Base-by-base conservation (phyloP, 2,888 invertebrate genomes). In the Thymelicus acteon region DNA sequence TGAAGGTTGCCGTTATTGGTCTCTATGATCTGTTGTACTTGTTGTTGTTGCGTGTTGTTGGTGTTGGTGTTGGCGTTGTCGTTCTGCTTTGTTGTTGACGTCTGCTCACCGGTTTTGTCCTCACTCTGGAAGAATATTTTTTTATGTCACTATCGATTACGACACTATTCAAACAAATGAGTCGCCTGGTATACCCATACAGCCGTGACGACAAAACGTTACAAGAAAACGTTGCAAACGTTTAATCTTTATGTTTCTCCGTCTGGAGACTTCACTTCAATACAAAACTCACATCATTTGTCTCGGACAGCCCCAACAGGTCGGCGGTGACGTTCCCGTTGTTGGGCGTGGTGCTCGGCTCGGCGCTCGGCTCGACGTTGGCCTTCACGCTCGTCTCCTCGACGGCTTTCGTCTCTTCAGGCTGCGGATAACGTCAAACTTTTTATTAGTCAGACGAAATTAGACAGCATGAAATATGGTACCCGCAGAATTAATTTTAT, bases 251-350 rank as follows among this genome's bases (percentile, higher is more conserved):
- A 19, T 19, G 19, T 19, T 19, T 1, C 19, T 19, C 19, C 19
- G 2, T 19, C 2, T 19, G 5, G 31, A 31, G 3, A 31, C 31
- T 3, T 31, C 3, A 31, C 31, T 5, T 31, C 39, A 8, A 19
- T 19, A 37, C 39, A 49, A 6, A 24, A 60, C 84, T 80, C 0
- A 91, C 91, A 80, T 85, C 78, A 77, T 83, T 82, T 87, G 81
- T 81, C 79, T 86, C 84, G 83, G 91, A 88, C 88, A 90, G 78
- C 61, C 84, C 89, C 77, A 88, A 82, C 37, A 87, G 83, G 80
- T 89, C 89, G 77, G 85, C 88, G 75, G 86, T 79, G 82, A 84
- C 82, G 85, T 92, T 91, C 62, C 92, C 92, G 78, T 92, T 92
- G 85, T 86, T 86, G 63, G 82, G 74, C 19, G 78, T 66, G 73